phyloP scores from a whole-genome alignment of 2,113 vertebrate species.

The Corythornis vintsioides region DNA sequence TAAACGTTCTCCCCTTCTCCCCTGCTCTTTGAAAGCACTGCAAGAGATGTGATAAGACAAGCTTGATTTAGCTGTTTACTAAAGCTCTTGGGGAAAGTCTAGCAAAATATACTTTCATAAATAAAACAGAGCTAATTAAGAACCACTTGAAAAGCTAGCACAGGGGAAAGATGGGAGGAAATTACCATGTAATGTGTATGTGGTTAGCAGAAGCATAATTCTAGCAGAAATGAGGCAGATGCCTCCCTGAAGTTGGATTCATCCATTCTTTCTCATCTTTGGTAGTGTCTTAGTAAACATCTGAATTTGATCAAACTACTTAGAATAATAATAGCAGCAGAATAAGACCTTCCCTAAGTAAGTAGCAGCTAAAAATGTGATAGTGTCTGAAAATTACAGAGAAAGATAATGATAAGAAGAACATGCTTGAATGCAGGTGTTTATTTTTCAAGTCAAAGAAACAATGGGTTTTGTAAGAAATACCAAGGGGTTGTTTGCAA shows the following conservation, averaged over 20 bases:
- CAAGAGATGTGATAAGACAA: neutral
- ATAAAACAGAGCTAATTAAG: conserved; percentile 61
- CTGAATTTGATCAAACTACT: neutral
- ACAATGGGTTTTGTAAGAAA: neutral
- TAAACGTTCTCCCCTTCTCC: neutral
- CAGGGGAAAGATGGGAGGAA: conserved; percentile 21
- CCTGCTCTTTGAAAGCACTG: neutral
- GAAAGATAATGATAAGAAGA: neutral
- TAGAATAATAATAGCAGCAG: neutral
- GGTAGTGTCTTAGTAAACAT: neutral
- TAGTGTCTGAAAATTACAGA: neutral
- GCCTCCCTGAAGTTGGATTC: neutral
- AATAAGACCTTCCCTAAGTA: neutral
- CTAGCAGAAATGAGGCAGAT: neutral
- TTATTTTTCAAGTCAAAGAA: neutral
- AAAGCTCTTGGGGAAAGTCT: conserved; percentile 40
- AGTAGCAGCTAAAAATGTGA: neutral
- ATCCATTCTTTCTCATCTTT: neutral
- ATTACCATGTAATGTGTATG: neutral
- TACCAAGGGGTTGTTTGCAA: neutral
- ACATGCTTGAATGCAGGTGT: neutral
- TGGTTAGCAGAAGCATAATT: conserved; percentile 1
- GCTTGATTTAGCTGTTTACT: conserved; percentile 10
- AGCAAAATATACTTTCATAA: conserved; percentile 54
- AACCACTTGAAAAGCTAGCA: conserved; percentile 36